A percentile compares a stretch with the other conserved stretches of the same genome.
Evolutionary conservation across 2,797 vertebrate species (phyloP).

Genomic region (Paramormyrops hopkinsi): DNA sequence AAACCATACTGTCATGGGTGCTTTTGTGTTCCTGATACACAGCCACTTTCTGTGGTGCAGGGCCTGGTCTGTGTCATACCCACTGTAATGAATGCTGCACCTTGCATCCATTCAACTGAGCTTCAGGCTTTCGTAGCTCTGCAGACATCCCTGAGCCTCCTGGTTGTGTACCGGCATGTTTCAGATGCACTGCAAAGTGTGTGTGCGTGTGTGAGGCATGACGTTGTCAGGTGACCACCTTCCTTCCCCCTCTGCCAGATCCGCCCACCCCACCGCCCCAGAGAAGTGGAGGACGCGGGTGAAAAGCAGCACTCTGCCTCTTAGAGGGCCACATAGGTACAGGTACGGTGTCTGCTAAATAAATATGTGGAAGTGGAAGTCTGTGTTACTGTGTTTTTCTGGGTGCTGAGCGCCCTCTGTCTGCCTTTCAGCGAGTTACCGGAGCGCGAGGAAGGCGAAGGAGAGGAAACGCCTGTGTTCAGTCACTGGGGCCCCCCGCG

Average conservation of each 20-base stretch:
- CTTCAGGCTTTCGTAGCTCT: neutral
- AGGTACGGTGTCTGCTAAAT: neutral
- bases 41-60: neutral
- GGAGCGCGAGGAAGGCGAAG: slow-evolving; percentile 90
- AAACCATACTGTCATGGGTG: neutral
- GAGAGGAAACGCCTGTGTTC: slow-evolving; percentile 87
- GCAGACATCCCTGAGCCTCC: neutral
- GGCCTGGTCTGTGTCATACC: neutral
- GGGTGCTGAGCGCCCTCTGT: neutral
- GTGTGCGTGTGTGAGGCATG: neutral
- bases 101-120: neutral
- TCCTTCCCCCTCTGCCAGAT: slow-evolving; percentile 36
- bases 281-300: slow-evolving; percentile 49
- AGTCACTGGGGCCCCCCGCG: slow-evolving; percentile 91
- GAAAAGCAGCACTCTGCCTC: slow-evolving; percentile 36
- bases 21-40: neutral
- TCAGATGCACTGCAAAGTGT: neutral
- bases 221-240: neutral
- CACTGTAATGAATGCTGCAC: neutral
- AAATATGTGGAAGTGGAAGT: neutral
- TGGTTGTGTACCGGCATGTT: neutral
- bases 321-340: slow-evolving; percentile 48
- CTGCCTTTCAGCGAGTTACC: slow-evolving; percentile 58
- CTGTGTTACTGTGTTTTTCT: slow-evolving; percentile 11
- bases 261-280: slow-evolving; percentile 32